These are phyloP conservation scores for Ormyrus nitidulus DNA, from an alignment of 2,888 invertebrate species.

Conservation along the genomic window DNA sequence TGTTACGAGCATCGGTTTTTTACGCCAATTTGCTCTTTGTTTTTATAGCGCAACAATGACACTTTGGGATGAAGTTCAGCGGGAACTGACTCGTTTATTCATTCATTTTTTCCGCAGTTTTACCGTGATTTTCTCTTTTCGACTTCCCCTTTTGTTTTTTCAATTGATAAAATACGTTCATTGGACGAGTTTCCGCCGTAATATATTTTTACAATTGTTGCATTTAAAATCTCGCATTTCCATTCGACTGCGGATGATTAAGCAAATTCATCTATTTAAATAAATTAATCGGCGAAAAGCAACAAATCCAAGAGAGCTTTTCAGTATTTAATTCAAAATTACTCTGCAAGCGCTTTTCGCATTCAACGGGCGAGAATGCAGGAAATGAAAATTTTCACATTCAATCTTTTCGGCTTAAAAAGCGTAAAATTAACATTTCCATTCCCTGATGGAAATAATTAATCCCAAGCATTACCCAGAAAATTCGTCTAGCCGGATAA, in stretches of 20 bases:
- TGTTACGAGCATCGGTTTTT: slow-evolving; percentile 26
- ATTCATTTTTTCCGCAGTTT: slow-evolving; percentile 19
- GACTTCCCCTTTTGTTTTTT: not conserved
- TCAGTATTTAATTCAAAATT: too few relatives aligned
- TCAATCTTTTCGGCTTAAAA: not conserved
- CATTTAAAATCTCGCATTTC: too few relatives aligned
- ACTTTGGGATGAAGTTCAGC: slow-evolving; percentile 1
- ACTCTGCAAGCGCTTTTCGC: too few relatives aligned
- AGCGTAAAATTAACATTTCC: not conserved
- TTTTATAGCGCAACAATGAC: slow-evolving; percentile 7
- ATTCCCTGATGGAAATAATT: not conserved
- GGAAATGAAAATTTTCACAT: too few relatives aligned
- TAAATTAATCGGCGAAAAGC: too few relatives aligned
- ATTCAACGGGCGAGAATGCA: too few relatives aligned
- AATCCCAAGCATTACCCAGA: slow-evolving; percentile 10
- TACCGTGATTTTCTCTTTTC: not conserved
- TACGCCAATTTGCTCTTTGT: slow-evolving; percentile 26
- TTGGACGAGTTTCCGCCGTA: not conserved
- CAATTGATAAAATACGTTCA: not conserved
- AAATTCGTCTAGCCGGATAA: not conserved
- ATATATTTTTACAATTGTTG: too few relatives aligned
- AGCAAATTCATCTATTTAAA: too few relatives aligned
- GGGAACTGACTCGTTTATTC: slow-evolving; percentile 2
- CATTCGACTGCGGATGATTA: too few relatives aligned
- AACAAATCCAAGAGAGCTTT: too few relatives aligned